Evolutionary conservation across 2,888 invertebrate species (phyloP).

Genomic region (Polyploca ridens): DNA sequence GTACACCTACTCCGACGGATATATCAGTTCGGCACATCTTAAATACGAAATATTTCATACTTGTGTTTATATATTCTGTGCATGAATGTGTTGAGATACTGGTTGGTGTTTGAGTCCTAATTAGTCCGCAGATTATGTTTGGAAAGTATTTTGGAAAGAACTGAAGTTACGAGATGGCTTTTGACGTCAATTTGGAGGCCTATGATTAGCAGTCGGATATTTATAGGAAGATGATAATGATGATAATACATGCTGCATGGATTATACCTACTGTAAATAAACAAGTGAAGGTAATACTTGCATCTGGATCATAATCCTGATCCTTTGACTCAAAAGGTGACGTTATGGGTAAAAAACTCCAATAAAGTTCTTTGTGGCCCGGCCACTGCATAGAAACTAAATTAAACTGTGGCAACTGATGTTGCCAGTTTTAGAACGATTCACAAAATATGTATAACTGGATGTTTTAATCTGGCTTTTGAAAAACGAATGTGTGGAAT

Average conservation of each 20-base stretch:
- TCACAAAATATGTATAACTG: conserved; percentile 1
- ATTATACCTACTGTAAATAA: too few species aligned
- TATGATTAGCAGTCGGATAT: too few species aligned
- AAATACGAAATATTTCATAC: conserved; percentile 14
- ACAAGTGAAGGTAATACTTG: not conserved
- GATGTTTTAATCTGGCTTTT: conserved; percentile 1
- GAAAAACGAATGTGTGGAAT: not conserved
- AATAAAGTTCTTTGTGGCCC: conserved; percentile 47
- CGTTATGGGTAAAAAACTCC: conserved; percentile 43
- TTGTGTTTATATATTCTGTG: conserved; percentile 7
- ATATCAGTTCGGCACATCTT: conserved; percentile 20
- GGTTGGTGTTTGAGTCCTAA: not conserved
- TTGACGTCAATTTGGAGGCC: too few species aligned
- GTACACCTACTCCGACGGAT: conserved; percentile 17
- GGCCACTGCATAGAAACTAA: conserved; percentile 38
- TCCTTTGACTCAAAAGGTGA: conserved; percentile 41
- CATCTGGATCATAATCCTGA: conserved; percentile 38
- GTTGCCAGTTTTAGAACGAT: conserved; percentile 31
- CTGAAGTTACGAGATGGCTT: too few species aligned
- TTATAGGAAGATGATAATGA: too few species aligned
- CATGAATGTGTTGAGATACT: not conserved
- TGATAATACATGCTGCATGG: too few species aligned
- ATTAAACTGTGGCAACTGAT: conserved; percentile 38
- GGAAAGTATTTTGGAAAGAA: not conserved
- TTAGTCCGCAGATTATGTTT: not conserved